Conservation (phyloP, 2,113 vertebrate species). For the Esox niger region DNA sequence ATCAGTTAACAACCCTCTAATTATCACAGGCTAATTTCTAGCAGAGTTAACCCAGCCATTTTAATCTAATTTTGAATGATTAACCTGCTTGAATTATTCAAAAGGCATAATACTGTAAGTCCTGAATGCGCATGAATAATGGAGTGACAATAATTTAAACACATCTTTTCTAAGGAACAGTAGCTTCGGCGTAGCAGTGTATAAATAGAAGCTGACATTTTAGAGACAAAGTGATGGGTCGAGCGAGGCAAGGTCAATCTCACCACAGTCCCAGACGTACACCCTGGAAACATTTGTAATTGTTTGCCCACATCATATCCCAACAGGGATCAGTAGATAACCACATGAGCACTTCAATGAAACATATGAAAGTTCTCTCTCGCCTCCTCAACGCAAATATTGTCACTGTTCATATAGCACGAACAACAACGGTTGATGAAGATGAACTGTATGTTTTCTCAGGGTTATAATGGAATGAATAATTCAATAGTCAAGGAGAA, state of each 20-base stretch:
- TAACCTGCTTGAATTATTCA: conserved; percentile 58
- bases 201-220: background rate
- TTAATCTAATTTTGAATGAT: conserved; percentile 55
- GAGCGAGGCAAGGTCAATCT: background rate
- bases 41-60: conserved; percentile 39
- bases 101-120: conserved; percentile 55
- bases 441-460: background rate
- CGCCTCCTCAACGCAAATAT: background rate
- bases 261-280: background rate
- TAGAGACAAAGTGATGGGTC: background rate
- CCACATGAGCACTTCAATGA: background rate
- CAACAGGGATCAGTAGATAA: background rate
- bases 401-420: background rate
- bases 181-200: background rate
- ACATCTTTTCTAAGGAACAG: conserved; percentile 30
- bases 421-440: background rate
- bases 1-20: background rate
- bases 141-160: conserved; percentile 47
- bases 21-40: conserved; percentile 34
- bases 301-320: background rate
- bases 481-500: background rate
- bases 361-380: background rate
- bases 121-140: conserved; percentile 59
- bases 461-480: background rate
- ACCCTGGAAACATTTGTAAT: background rate